A percentile compares a stretch with the other conserved stretches of the same genome.
Conservation (phyloP, 2,113 vertebrate genomes). For the Talpa occidentalis region DNA sequence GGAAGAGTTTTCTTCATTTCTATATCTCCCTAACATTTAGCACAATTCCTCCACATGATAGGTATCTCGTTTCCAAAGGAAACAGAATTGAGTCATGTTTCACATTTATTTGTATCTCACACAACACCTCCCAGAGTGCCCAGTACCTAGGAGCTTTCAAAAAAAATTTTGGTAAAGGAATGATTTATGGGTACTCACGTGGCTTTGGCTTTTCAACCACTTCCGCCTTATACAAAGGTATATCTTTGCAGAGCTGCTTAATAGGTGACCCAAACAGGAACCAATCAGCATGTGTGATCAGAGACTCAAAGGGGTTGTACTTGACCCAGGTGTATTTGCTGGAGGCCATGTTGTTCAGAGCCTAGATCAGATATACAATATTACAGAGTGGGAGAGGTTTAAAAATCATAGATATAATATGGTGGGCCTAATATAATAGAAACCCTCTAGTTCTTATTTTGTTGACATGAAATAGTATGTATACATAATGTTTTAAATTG, state of each 20-base stretch:
- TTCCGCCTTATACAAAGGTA: slow-evolving; percentile 83
- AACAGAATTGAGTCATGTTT: background rate
- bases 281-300: slow-evolving; percentile 73
- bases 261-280: slow-evolving; percentile 78
- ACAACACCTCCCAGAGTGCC: background rate
- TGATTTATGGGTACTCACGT: slow-evolving; percentile 75
- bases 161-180: background rate
- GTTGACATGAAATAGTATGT: too few relatives aligned
- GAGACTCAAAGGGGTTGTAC: slow-evolving; percentile 73
- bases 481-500: background rate
- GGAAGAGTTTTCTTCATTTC: background rate
- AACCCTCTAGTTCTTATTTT: too few relatives aligned
- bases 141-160: background rate
- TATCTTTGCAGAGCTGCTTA: slow-evolving; percentile 75
- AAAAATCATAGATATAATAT: background rate
- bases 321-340: slow-evolving; percentile 74
- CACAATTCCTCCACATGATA: background rate
- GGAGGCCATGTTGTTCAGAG: slow-evolving; percentile 76
- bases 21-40: background rate
- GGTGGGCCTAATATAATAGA: too few relatives aligned
- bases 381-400: background rate
- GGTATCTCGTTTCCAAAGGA: background rate
- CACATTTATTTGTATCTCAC: background rate
- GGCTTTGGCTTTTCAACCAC: background rate
- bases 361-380: slow-evolving; percentile 76